Percentiles rank a stretch among this genome's conserved stretches.
These are phyloP conservation scores for Asarcornis scutulata DNA, from an alignment of 2,113 vertebrate genomes.

Conservation along the genomic window DNA sequence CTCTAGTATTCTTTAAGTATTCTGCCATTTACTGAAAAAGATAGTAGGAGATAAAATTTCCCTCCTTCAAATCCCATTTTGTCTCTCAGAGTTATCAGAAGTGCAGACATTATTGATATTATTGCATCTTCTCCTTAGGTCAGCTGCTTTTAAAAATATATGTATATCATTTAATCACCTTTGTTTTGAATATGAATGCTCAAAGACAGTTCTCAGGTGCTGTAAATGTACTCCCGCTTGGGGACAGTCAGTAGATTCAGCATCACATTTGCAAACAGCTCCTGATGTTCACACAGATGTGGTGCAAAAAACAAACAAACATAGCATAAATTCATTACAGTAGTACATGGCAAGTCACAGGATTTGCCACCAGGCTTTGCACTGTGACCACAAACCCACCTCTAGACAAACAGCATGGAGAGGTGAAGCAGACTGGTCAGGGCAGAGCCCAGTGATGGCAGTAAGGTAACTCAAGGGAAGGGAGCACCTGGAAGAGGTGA, in stretches of 20 bases:
- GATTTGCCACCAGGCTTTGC: neutral
- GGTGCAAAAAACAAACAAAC: neutral
- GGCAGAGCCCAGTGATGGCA: neutral
- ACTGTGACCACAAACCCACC: neutral
- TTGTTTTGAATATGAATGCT: neutral
- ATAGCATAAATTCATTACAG: neutral
- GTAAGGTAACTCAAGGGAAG: neutral
- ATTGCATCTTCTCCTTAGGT: neutral
- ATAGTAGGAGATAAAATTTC: neutral
- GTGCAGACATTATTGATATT: neutral
- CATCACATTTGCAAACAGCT: neutral
- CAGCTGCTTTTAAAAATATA: neutral
- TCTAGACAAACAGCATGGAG: neutral
- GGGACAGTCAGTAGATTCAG: neutral
- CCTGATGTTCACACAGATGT: neutral
- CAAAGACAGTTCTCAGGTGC: neutral
- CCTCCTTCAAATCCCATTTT: neutral
- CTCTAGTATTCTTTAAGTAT: neutral
- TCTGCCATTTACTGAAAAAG: neutral
- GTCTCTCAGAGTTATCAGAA: neutral
- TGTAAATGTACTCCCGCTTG: neutral
- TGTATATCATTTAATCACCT: neutral
- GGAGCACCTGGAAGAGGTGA: neutral
- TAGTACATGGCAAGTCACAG: neutral
- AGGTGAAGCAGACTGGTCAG: neutral